These are phyloP conservation scores for Ametastegia equiseti DNA, from an alignment of 2,888 invertebrate species.

Conservation along the genomic window DNA sequence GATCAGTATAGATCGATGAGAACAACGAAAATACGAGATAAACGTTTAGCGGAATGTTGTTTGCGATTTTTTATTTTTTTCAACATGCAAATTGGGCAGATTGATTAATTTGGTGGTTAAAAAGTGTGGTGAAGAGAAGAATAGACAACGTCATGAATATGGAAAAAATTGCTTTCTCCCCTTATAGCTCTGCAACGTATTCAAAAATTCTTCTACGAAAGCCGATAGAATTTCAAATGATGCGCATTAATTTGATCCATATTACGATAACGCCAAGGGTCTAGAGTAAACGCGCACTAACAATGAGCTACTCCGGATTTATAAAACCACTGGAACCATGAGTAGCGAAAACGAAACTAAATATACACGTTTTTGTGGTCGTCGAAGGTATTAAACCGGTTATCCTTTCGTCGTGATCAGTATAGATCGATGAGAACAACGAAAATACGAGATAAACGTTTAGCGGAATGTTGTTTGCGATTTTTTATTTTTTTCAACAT, in stretches of 20 bases:
- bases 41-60: neutral
- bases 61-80: neutral
- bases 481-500: too few species aligned
- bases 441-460: neutral
- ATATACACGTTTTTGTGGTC: neutral
- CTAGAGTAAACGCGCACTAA: neutral
- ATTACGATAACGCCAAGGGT: neutral
- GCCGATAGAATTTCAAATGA: slow-evolving; percentile 48
- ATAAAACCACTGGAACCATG: neutral
- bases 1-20: neutral
- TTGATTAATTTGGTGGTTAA: too few species aligned
- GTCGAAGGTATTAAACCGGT: slow-evolving; percentile 25
- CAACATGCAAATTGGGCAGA: too few species aligned
- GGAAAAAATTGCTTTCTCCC: too few species aligned
- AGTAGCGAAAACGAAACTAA: neutral
- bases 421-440: neutral
- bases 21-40: neutral
- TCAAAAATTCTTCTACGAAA: slow-evolving; percentile 29
- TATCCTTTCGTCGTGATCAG: too few species aligned
- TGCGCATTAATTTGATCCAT: slow-evolving; percentile 47
- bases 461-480: neutral
- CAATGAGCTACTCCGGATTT: neutral
- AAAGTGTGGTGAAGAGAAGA: too few species aligned
- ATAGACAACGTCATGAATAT: too few species aligned
- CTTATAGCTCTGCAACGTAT: neutral